Conservation (phyloP, 2,888 invertebrate species). For the Andrena fulva region DNA sequence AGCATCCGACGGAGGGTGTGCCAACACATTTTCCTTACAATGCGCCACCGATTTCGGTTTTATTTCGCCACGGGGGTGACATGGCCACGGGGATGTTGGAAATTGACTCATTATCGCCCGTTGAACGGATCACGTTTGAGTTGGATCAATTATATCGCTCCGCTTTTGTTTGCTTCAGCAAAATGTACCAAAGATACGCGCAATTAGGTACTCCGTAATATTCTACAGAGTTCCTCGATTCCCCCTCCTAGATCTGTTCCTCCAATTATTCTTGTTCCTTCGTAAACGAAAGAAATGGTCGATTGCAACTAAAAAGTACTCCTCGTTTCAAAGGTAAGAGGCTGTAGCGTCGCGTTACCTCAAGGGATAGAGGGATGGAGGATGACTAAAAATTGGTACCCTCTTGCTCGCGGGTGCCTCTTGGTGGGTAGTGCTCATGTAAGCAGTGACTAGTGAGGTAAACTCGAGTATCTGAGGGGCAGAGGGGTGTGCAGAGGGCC, state of each 20-base stretch:
- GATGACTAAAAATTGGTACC: conserved; percentile 80
- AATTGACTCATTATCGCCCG: conserved; percentile 63
- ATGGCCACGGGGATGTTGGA: conserved; percentile 11
- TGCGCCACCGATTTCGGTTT: conserved; percentile 49
- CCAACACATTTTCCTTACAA: conserved; percentile 65
- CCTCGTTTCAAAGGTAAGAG: conserved; percentile 30
- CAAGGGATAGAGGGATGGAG: conserved; percentile 43
- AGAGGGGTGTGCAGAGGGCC: conserved; percentile 40
- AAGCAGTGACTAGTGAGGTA: conserved; percentile 82
- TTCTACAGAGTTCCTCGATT: too few species aligned
- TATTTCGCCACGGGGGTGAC: conserved; percentile 53
- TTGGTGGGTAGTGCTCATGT: conserved; percentile 80
- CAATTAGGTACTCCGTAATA: too few species aligned
- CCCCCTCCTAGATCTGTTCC: background rate
- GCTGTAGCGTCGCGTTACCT: conserved; percentile 39
- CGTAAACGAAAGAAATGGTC: conserved; percentile 26
- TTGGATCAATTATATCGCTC: conserved; percentile 32
- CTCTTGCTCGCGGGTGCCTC: conserved; percentile 80
- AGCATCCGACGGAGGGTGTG: conserved; percentile 67
- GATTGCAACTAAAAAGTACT: conserved; percentile 24
- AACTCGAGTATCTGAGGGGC: conserved; percentile 78
- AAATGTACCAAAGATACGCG: too few species aligned
- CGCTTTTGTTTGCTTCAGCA: background rate
- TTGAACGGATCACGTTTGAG: conserved; percentile 13
- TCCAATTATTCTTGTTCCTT: conserved; percentile 17